Conservation (phyloP, 2,888 invertebrate species). For the Escarpia spicata region DNA sequence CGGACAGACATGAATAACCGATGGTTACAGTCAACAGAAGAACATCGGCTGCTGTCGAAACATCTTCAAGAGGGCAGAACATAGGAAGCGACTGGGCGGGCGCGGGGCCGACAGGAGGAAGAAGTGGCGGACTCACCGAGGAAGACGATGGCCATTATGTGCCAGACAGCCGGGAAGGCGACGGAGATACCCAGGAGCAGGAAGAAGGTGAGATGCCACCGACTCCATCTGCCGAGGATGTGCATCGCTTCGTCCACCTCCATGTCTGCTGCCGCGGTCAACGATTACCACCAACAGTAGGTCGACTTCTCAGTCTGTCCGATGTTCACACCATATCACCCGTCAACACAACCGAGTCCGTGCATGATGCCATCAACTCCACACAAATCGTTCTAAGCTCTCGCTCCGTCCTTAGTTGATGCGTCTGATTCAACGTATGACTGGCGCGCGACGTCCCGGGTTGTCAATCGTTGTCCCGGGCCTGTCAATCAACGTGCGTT, state of each 20-base stretch:
- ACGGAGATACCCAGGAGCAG: conserved; percentile 39
- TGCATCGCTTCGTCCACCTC: conserved; percentile 44
- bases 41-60: too few species aligned
- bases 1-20: too few species aligned
- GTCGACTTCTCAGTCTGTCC: neutral
- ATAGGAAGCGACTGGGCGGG: too few species aligned
- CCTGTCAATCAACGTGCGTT: neutral
- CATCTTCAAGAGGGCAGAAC: too few species aligned
- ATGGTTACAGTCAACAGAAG: too few species aligned
- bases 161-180: conserved; percentile 45
- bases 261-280: conserved; percentile 30
- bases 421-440: neutral
- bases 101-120: neutral
- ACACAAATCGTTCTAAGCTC: neutral
- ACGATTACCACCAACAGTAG: neutral
- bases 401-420: neutral
- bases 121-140: conserved; percentile 37
- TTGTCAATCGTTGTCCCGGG: neutral
- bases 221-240: conserved; percentile 41
- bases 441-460: neutral
- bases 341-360: neutral
- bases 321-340: neutral
- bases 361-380: neutral
- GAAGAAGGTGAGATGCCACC: conserved; percentile 43
- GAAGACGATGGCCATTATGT: conserved; percentile 45